Evolutionary conservation across 2,797 vertebrate genomes (phyloP).

Genomic region (Echeneis naucrates): DNA sequence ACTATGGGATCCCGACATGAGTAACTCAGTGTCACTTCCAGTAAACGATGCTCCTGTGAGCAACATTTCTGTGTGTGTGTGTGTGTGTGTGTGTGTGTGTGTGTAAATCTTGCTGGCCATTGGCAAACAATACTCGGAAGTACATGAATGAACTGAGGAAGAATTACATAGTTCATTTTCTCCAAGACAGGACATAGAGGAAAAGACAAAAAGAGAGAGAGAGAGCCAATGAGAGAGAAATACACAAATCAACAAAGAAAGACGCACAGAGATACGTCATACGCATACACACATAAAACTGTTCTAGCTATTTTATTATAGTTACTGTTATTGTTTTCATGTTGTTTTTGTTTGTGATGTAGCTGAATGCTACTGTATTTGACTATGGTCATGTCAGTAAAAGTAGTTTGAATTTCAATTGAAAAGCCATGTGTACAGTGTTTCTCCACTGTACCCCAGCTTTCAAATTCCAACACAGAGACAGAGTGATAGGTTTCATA

Average conservation of each 20-base stretch:
- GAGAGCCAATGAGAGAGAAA: background rate
- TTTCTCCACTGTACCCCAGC: no score
- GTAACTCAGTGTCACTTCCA: background rate
- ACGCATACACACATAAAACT: no score
- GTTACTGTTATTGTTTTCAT: no score
- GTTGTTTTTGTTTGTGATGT: no score
- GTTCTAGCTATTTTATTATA: no score
- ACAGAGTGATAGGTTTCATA: no score
- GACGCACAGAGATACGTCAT: background rate
- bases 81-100: constrained; percentile 5
- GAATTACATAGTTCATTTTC: constrained; percentile 62
- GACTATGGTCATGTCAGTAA: no score
- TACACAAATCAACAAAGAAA: background rate
- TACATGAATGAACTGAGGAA: constrained; percentile 54
- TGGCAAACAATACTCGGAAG: constrained; percentile 63
- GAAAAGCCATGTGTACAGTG: no score
- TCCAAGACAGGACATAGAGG: constrained; percentile 1
- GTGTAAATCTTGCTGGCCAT: constrained; percentile 4
- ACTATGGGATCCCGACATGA: background rate
- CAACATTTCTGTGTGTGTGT: background rate
- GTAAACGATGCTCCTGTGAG: background rate
- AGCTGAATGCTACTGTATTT: no score
- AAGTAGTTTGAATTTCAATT: no score
- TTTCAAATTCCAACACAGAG: no score
- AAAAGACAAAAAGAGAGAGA: background rate